A percentile compares a stretch with the other conserved stretches of the same genome.
Evolutionary conservation across 2,113 vertebrate genomes (phyloP).

Genomic region (Motacilla alba): DNA sequence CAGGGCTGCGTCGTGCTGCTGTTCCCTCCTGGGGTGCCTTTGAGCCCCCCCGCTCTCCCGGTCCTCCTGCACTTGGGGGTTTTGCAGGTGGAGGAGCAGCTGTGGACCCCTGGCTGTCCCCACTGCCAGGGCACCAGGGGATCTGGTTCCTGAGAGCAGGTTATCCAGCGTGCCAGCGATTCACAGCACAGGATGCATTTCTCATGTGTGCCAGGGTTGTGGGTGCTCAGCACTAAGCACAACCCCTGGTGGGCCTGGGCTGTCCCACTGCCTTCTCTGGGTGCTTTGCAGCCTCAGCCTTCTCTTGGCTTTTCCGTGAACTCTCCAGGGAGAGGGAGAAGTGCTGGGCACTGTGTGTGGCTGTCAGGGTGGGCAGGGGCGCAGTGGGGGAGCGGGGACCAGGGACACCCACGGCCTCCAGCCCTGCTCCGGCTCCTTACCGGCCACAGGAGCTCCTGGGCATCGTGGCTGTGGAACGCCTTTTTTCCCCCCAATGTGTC

Average conservation of each 20-base stretch:
- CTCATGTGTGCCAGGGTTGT: background rate
- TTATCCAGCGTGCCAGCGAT: background rate
- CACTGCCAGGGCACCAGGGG: background rate
- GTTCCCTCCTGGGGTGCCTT: background rate
- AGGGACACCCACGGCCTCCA: background rate
- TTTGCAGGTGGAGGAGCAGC: background rate
- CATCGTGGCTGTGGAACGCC: accelerated
- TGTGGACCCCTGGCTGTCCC: background rate
- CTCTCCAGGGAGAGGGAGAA: background rate
- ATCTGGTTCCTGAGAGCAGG: background rate
- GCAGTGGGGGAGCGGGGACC: accelerated
- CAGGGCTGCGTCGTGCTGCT: accelerated
- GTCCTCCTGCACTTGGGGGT: accelerated
- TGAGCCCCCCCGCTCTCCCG: accelerated
- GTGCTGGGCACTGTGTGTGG: background rate
- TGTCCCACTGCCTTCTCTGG: background rate
- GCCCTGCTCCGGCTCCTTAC: accelerated
- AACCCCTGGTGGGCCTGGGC: background rate
- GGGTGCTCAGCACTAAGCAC: background rate
- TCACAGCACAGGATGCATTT: background rate
- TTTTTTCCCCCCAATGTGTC: background rate
- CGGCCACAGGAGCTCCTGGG: background rate
- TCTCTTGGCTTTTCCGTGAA: background rate
- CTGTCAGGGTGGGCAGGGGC: background rate
- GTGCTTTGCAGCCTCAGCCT: background rate